phyloP scores from a whole-genome alignment of 2,113 vertebrate genomes.

The Brienomyrus brachyistius region DNA sequence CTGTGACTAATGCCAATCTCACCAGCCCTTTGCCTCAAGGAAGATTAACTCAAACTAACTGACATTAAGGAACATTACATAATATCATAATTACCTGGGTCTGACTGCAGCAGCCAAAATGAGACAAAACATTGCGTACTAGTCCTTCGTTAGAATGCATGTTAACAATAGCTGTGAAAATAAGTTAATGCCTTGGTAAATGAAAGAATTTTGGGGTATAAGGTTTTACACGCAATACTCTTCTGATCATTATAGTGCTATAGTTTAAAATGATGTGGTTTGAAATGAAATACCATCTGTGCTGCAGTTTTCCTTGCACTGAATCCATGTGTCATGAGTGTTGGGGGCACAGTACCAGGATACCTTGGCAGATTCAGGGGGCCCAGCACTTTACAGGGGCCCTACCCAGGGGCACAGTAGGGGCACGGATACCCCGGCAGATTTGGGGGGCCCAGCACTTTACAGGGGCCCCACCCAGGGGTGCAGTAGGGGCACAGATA shows the following conservation, averaged over 20 bases:
- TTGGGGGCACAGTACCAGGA: not conserved
- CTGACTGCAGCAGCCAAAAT: not conserved
- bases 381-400: not conserved
- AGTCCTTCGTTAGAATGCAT: not conserved
- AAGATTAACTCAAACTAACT: not conserved
- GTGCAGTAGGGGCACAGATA: too few relatives aligned
- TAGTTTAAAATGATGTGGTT: not conserved
- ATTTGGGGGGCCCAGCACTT: not conserved
- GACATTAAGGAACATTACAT: constrained; percentile 8
- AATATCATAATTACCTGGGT: not conserved
- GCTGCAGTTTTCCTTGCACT: not conserved
- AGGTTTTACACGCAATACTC: not conserved
- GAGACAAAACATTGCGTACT: not conserved
- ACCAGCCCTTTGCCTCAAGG: not conserved
- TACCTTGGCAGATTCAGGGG: not conserved
- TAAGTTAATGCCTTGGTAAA: not conserved
- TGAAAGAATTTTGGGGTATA: not conserved
- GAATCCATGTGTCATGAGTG: not conserved
- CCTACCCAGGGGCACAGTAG: not conserved
- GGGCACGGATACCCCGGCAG: not conserved
- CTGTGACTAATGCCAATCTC: not conserved
- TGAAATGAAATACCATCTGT: not conserved
- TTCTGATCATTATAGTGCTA: not conserved
- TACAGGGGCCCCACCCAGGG: not conserved
- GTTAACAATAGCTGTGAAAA: not conserved